phyloP scores from a whole-genome alignment of 2,888 invertebrate species.

The Xestoiulus laeticollis region DNA sequence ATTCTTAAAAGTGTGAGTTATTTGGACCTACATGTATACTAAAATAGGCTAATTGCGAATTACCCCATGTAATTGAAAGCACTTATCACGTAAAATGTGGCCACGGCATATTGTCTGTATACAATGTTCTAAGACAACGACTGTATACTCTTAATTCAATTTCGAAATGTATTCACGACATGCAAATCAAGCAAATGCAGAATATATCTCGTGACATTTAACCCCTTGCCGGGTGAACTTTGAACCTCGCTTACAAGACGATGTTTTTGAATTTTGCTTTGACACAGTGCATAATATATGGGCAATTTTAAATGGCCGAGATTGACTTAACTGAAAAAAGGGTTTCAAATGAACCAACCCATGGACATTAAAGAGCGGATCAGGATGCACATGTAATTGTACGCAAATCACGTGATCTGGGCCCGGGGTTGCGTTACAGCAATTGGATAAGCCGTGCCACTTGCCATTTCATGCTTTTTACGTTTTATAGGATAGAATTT shows the following conservation, averaged over 20 bases:
- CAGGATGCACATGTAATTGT: background rate
- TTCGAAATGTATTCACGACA: background rate
- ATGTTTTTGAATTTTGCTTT: background rate
- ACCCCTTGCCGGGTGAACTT: background rate
- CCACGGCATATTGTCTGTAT: too few relatives aligned
- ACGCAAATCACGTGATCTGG: background rate
- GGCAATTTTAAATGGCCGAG: slow-evolving; percentile 9
- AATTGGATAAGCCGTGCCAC: background rate
- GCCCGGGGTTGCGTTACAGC: background rate
- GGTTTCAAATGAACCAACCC: background rate
- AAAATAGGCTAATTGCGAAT: too few relatives aligned
- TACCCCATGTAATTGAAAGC: too few relatives aligned
- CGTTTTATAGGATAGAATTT: background rate
- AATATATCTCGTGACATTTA: background rate
- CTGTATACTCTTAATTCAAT: background rate
- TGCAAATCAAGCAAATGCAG: slow-evolving; percentile 14
- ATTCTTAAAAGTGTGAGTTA: too few relatives aligned
- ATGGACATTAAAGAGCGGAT: background rate
- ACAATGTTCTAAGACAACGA: background rate
- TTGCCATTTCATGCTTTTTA: background rate
- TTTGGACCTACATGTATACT: too few relatives aligned
- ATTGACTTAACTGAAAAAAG: background rate
- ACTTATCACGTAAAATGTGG: too few relatives aligned
- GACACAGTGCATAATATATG: background rate
- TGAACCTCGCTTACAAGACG: background rate